Base-by-base conservation (phyloP, 1,140 invertebrate genomes). In the Psilanteris sp. region DNA sequence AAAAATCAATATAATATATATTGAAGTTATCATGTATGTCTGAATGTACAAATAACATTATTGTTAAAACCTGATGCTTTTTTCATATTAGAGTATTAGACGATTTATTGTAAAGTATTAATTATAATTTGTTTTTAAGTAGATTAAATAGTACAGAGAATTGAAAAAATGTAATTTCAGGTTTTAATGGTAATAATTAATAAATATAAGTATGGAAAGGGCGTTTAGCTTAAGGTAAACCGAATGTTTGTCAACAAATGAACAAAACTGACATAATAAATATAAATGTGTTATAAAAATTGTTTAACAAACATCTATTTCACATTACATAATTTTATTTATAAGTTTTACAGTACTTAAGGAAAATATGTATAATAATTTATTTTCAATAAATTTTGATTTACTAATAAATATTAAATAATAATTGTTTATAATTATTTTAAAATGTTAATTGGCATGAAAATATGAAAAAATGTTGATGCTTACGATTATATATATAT, bases 341-440 rank as follows among this genome's bases (percentile, higher is more conserved):
- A 41, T 52, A 1, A 18, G 15, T 13, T n/a, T 9, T n/a, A n/a
- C n/a, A 5, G 59, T 64, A 64, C 59, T 64, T 64, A 64, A 64
- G 5, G 5, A 20, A 15, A 26, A 34, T 26, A 43, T 64, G 36
- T 64, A 55, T 32, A 39, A 46, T 67, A 67, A 52, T 55, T 67
- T 67, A 67, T 67, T 67, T 67, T 55, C 16, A 64, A 67, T 67
- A 55, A 67, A 67, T 36, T 34, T 27, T 36, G 44, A 54, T 66
- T 54, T 48, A 50, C 31, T 37, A 61, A 59, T 15, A 39, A 29
- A 32, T 20, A 20, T 20, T 20, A 5, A 20, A 20, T 20, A 3
- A 3, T 20, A 20, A 20, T 5, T 20, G 18, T n/a, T n/a, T n/a
- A n/a, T n/a, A n/a, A n/a, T n/a, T n/a, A n/a, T n/a, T n/a, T n/a